phyloP scores from a whole-genome alignment of 1,140 invertebrate genomes.

The Protaetia brevitarsis region DNA sequence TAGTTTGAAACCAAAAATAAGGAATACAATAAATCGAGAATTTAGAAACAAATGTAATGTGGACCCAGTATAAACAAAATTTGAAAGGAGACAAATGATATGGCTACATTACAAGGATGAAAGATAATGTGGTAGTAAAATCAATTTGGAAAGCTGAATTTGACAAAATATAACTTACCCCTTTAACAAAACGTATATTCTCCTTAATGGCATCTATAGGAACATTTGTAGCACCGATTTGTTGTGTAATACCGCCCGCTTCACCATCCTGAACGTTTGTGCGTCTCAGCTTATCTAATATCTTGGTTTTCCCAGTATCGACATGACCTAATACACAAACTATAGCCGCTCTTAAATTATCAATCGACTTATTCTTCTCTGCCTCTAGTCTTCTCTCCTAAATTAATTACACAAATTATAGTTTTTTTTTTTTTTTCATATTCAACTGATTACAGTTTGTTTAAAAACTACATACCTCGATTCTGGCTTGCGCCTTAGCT shows the following conservation, averaged over 20 bases:
- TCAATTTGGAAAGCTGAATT: background rate
- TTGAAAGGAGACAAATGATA: no score
- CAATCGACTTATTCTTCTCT: constrained; percentile 74
- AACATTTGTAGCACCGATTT: constrained; percentile 99
- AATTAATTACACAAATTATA: no score
- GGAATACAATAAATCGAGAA: no score
- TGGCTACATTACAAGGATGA: no score
- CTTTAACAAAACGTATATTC: constrained; percentile 91
- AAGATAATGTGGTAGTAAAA: no score
- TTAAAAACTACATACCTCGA: constrained; percentile 56
- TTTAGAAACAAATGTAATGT: no score
- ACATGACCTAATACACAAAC: constrained; percentile 99
- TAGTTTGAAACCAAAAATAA: no score
- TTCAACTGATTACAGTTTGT: no score
- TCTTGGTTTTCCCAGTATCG: constrained; percentile 99
- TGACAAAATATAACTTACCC: constrained; percentile 57
- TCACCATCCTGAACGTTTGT: constrained; percentile 98
- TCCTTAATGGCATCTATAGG: constrained; percentile 94
- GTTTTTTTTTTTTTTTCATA: no score
- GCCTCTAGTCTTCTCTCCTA: constrained; percentile 78
- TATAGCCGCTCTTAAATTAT: constrained; percentile 88
- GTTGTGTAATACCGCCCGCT: constrained; percentile 99
- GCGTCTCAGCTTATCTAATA: constrained; percentile 91
- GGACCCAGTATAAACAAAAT: background rate
- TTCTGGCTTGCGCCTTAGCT: constrained; percentile 63